A percentile compares a stretch with the other conserved stretches of the same genome.
phyloP scores from a whole-genome alignment of 1,140 invertebrate species.

The Limonius californicus region DNA sequence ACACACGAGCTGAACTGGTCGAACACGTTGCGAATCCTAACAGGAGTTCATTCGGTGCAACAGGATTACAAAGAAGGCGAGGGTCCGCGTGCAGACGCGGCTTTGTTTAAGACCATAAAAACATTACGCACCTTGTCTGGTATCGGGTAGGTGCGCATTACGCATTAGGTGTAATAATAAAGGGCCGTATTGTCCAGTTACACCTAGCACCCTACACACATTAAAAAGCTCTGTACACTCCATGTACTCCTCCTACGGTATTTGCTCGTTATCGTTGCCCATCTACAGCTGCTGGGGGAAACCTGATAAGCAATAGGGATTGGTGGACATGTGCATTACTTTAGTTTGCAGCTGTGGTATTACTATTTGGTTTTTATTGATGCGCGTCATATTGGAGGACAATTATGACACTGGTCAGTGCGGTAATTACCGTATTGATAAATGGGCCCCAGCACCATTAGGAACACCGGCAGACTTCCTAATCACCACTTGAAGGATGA shows the following conservation, averaged over 20 bases:
- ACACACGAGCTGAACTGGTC: slow-evolving; percentile 6
- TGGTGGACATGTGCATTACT: slow-evolving; percentile 15
- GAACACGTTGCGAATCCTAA: slow-evolving; percentile 5
- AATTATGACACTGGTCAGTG: background rate
- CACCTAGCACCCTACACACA: background rate
- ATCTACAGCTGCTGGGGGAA: slow-evolving; percentile 17
- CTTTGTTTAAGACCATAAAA: slow-evolving; percentile 4
- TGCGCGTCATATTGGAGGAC: slow-evolving; percentile 7
- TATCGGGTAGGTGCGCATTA: background rate
- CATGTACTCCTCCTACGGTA: slow-evolving; percentile 9
- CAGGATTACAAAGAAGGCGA: background rate
- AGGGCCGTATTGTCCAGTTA: slow-evolving; percentile 1
- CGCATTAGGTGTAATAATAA: slow-evolving; percentile 6
- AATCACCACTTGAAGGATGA: too few species aligned
- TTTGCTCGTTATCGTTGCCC: slow-evolving; percentile 1
- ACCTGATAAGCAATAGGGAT: slow-evolving; percentile 7
- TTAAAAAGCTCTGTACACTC: background rate
- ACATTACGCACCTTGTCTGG: slow-evolving; percentile 7
- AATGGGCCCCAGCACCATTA: too few species aligned
- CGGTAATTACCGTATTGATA: background rate
- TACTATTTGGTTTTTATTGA: slow-evolving; percentile 8
- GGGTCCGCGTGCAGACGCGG: background rate
- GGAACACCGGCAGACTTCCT: too few species aligned
- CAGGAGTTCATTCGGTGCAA: background rate
- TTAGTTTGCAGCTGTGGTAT: slow-evolving; percentile 7